Evolutionary conservation across 2,888 invertebrate genomes (phyloP).

Genomic region (Amaurobius ferox): DNA sequence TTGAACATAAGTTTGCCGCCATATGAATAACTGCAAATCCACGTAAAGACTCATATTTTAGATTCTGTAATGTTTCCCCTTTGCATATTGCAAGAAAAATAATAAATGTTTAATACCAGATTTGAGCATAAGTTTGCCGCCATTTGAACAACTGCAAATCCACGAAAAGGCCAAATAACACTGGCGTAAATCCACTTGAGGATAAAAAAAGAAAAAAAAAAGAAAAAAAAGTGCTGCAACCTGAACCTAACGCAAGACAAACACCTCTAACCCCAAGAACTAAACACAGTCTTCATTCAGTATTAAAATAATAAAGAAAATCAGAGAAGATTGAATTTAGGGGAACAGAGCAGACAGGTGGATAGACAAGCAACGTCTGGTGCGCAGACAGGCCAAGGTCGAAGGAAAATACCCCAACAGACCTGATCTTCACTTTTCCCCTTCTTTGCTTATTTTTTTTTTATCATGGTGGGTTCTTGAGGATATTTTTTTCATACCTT

Average conservation of each 20-base stretch:
- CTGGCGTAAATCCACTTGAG: no score
- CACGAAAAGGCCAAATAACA: no score
- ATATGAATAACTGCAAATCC: no score
- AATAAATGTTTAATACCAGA: no score
- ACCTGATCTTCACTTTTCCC: neutral
- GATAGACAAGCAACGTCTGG: constrained; percentile 53
- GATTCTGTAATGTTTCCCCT: no score
- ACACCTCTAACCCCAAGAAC: neutral
- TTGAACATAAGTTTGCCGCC: no score
- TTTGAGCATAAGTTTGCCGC: no score
- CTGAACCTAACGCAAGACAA: neutral
- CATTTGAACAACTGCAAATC: no score
- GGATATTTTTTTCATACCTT: neutral
- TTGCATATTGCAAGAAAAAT: no score
- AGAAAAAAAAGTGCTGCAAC: neutral
- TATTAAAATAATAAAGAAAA: neutral
- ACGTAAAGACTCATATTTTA: no score
- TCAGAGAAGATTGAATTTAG: neutral
- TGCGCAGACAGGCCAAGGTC: constrained; percentile 61
- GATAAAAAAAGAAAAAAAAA: no score
- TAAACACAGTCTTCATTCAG: neutral
- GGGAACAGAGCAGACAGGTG: constrained; percentile 15
- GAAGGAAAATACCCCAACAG: constrained; percentile 17
- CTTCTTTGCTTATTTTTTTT: neutral
- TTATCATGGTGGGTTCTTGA: neutral